Evolutionary conservation across 1,140 invertebrate genomes (phyloP), one percentile per base, ranked within the genome.

Genomic region (Nephila pilipes): DNA sequence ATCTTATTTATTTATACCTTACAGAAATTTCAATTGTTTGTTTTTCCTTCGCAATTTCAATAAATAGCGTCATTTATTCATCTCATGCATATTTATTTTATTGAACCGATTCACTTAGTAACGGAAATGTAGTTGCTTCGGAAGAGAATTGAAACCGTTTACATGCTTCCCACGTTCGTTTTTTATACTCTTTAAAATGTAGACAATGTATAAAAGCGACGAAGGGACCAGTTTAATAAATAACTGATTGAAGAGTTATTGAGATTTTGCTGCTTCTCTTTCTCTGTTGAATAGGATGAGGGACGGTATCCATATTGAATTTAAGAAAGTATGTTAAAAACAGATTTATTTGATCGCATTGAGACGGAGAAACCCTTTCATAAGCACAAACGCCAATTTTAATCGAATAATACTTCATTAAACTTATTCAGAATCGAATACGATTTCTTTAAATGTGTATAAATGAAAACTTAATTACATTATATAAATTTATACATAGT

Each of bases 11-110:
- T 16, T 32, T 75, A 32, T 18, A 32, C 4, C 29, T 36, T 20
- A 75, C 12, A 75, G 29, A 75, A 75, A 75, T 75, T 25, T 75
- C 32, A 29, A 16, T 75, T 32, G 5, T 36, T 60, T 60, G 20
- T 60, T 60, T 60, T 60, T 75, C 29, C 65, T 75, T 75, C 65
- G 29, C 29, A 29, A 75, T 32, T 75, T 75, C 29, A 75, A 75
- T 75, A 75, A 75, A 75, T 75, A 18, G 65, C 20, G 29, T 29
- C 14, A 75, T 75, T 75, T 75, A 32, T 32, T 6, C 29, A 36
- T 29, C 69, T 75, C 69, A 75, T 75, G 69, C 69, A 36, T 75
- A 75, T 75, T 75, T 75, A 75, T 75, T 75, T 75, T 75, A 75
- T 36, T 25, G 16, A 75, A 36, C 10, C 32, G 32, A 32, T 36